A percentile compares a stretch with the other conserved stretches of the same genome.
phyloP scores from a whole-genome alignment of 2,797 vertebrate genomes.

The Urocyon cinereoargenteus region DNA sequence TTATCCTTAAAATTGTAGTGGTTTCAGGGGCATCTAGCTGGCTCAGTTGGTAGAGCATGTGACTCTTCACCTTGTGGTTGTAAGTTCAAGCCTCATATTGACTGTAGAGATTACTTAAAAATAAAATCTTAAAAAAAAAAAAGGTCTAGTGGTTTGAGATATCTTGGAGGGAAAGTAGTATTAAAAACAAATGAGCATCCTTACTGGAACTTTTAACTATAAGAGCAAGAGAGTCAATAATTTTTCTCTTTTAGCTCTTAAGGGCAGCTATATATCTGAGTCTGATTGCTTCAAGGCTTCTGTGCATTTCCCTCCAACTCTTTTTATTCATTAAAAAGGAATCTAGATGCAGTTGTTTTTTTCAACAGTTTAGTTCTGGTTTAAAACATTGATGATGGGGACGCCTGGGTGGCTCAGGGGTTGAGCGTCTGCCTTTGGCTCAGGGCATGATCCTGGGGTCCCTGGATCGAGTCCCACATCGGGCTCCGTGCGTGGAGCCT shows the following conservation, averaged over 20 bases:
- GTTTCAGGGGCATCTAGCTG: background rate
- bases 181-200: background rate
- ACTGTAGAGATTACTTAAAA: background rate
- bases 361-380: background rate
- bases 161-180: background rate
- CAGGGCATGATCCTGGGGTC: no score
- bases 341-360: background rate
- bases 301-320: background rate
- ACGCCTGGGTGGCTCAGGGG: no score
- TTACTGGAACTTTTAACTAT: background rate
- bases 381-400: background rate
- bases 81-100: background rate
- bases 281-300: background rate
- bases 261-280: background rate
- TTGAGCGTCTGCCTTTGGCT: no score
- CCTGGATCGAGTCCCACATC: no score
- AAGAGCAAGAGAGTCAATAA: background rate
- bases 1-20: background rate
- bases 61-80: background rate
- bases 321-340: background rate
- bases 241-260: background rate
- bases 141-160: background rate
- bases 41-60: background rate
- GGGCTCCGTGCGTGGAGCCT: no score
- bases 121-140: background rate